Evolutionary conservation across 1,140 invertebrate species (phyloP).

Genomic region (Lepidurus apus): DNA sequence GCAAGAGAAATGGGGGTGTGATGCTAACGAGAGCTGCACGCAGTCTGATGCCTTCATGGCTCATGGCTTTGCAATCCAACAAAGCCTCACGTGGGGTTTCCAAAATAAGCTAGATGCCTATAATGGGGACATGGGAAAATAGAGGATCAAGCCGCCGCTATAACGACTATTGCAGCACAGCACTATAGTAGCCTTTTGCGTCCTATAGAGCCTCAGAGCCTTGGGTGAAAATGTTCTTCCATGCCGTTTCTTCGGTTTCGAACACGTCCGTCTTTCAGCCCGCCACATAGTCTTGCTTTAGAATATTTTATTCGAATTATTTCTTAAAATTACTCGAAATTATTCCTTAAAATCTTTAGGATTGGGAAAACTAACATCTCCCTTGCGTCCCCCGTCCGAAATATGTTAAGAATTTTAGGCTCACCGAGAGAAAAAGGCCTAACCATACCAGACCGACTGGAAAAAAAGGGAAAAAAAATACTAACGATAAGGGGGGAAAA

Average conservation of each 20-base stretch:
- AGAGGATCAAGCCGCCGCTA: slow-evolving; percentile 13
- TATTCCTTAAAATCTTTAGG: too few relatives aligned
- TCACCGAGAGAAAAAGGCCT: too few relatives aligned
- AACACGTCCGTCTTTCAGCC: neutral
- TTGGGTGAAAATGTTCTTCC: neutral
- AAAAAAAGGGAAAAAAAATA: too few relatives aligned
- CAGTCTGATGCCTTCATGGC: slow-evolving; percentile 20
- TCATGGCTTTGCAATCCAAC: slow-evolving; percentile 21
- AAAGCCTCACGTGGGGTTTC: slow-evolving; percentile 20
- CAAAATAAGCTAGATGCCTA: slow-evolving; percentile 19
- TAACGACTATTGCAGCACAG: slow-evolving; percentile 18
- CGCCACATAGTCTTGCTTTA: too few relatives aligned
- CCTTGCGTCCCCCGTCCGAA: too few relatives aligned
- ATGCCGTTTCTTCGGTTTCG: neutral
- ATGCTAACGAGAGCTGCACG: slow-evolving; percentile 20
- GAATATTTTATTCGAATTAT: too few relatives aligned
- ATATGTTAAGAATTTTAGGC: too few relatives aligned
- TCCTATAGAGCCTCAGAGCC: neutral
- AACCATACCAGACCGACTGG: too few relatives aligned
- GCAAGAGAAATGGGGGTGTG: slow-evolving; percentile 20
- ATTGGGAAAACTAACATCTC: too few relatives aligned
- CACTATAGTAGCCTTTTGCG: neutral
- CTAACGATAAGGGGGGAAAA: too few relatives aligned
- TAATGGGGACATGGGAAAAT: slow-evolving; percentile 21
- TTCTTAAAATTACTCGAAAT: too few relatives aligned